phyloP scores from a whole-genome alignment of 2,797 vertebrate genomes.

The Cuniculus paca region DNA sequence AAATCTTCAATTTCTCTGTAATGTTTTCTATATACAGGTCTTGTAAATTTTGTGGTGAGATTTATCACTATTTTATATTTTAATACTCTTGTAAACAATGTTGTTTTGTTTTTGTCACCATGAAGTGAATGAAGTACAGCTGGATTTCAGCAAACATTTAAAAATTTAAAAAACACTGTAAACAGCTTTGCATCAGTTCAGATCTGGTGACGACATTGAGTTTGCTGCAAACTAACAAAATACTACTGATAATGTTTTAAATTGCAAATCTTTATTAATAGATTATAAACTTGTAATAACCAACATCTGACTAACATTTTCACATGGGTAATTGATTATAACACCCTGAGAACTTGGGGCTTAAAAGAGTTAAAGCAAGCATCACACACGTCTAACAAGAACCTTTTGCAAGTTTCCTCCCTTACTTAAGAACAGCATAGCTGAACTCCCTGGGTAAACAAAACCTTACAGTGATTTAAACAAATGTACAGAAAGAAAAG shows the following conservation, averaged over 20 bases:
- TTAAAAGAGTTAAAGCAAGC: conserved; percentile 23
- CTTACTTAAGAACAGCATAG: background rate
- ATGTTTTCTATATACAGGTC: no score
- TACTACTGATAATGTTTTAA: background rate
- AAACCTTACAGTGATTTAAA: background rate
- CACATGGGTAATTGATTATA: conserved; percentile 33
- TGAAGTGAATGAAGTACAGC: no score
- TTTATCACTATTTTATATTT: no score
- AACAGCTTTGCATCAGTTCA: background rate
- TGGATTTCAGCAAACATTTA: no score
- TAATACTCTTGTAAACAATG: no score
- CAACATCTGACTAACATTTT: background rate
- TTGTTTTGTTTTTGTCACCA: no score
- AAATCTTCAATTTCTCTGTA: no score
- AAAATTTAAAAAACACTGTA: background rate
- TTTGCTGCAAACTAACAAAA: conserved; percentile 39
- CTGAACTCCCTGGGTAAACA: conserved; percentile 2
- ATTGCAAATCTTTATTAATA: background rate
- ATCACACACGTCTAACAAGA: conserved; percentile 22
- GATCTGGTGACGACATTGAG: conserved; percentile 24
- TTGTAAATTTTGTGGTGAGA: no score
- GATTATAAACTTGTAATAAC: conserved; percentile 7
- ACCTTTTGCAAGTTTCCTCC: conserved; percentile 2
- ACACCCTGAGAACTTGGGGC: background rate
- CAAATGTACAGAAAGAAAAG: background rate